A percentile compares a stretch with the other conserved stretches of the same genome.
Evolutionary conservation across 2,888 invertebrate species (phyloP).

Genomic region (Gastracanthus pulcherrimus): DNA sequence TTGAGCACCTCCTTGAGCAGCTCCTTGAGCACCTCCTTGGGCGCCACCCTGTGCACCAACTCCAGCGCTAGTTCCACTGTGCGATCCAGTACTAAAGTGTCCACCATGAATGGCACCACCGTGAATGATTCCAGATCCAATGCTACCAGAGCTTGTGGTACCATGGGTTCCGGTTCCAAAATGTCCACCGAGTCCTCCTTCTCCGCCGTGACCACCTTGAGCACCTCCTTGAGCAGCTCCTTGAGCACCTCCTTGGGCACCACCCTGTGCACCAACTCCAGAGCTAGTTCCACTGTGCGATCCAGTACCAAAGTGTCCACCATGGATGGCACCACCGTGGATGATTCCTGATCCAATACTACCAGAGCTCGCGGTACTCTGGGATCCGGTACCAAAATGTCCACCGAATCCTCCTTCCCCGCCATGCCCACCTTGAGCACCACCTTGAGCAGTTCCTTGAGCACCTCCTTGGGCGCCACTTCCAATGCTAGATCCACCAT

Average conservation of each 20-base stretch:
- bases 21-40: not conserved
- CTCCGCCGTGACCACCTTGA: not conserved
- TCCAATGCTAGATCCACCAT: no score
- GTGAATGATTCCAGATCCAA: not conserved
- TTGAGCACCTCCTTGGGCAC: not conserved
- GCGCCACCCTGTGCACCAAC: not conserved
- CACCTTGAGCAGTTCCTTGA: not conserved
- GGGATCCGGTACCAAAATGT: not conserved
- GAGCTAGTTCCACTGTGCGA: not conserved
- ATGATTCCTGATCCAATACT: not conserved
- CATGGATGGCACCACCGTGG: not conserved
- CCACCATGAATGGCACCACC: not conserved
- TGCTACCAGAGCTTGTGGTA: not conserved
- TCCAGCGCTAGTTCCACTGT: not conserved
- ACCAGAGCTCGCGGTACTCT: not conserved
- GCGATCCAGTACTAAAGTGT: not conserved
- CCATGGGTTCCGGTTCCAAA: not conserved
- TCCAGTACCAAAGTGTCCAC: conserved; percentile 11
- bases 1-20: not conserved
- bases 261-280: not conserved
- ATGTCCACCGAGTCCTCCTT: not conserved
- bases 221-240: not conserved
- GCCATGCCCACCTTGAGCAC: not conserved
- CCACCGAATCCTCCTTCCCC: not conserved
- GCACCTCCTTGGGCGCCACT: not conserved